Evolutionary conservation across 2,797 vertebrate genomes (phyloP), one percentile per base, ranked within the genome.

Genomic region (Labeo calbasu): DNA sequence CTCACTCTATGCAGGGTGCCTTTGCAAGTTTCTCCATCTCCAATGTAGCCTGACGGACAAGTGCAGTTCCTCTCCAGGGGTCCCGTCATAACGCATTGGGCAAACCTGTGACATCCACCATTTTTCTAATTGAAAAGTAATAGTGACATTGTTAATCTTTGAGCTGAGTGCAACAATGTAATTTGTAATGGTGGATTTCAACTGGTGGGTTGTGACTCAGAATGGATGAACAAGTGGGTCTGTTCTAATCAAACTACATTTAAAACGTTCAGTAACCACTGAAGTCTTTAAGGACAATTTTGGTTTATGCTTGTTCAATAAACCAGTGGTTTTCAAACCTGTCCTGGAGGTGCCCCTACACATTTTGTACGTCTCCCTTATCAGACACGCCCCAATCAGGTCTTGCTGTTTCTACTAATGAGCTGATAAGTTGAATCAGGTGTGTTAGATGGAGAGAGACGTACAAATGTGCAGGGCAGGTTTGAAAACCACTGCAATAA

Each of bases 1-100:
- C 89, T 92, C 91, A 99, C 98, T 96, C 89, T 90, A 0, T 89
- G 91, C 53, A 99, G 91, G 2, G 88, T 95, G 75, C 96, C 95
- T 83, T 91, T 94, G 82, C 98, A 99, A 19, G 9, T 89, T 51
- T 97, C 23, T 12, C 98, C 98, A 17, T 99, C 95, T 1, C 98
- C 98, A 0, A 94, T 2, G 57, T 91, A 96, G 85, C 87, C 85
- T 0, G 0, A 0, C 46, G 51, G 85, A 85, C 98, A 99, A 0
- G 85, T 94, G 80, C 98, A 99, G 12, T 88, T 95, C 23, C 94
- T 94, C 68, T 93, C 90, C 1, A 92, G 93, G 1, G 94, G 90
- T 17, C 89, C 92, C 0, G 93, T 97, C 92, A 95, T 95, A 71
- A 92, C 95, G 86, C 98, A 99, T 43, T n/a, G 23, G 1, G 96